Conservation (phyloP, 1,140 invertebrate species). For the Metopolophium dirhodum region DNA sequence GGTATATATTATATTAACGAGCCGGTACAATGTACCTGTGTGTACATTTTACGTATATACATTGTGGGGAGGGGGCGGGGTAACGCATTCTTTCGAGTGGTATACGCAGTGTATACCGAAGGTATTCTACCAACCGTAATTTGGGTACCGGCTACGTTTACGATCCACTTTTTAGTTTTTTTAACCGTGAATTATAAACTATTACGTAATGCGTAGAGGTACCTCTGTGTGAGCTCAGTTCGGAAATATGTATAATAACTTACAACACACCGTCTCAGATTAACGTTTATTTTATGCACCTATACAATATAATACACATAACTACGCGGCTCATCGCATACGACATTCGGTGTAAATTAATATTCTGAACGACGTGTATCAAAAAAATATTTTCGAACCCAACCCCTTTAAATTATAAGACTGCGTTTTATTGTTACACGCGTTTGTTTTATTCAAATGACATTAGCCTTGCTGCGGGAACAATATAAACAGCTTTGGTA, state of each 20-base stretch:
- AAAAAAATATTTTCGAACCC: constrained; percentile 32
- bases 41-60: too few relatives aligned
- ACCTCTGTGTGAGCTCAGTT: not conserved
- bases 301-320: not conserved
- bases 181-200: not conserved
- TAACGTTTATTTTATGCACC: constrained; percentile 37
- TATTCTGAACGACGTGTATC: constrained; percentile 18
- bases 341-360: not conserved
- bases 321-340: not conserved
- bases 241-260: constrained; percentile 32
- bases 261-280: not conserved
- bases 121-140: not conserved
- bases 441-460: constrained; percentile 29
- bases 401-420: constrained; percentile 32
- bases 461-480: not conserved
- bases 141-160: not conserved
- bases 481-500: constrained; percentile 5
- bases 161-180: not conserved
- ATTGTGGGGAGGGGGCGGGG: not conserved
- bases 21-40: not conserved
- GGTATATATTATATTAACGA: not conserved
- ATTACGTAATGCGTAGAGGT: constrained; percentile 6
- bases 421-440: not conserved
- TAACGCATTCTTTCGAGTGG: not conserved
- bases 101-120: not conserved